Evolutionary conservation across 2,888 invertebrate genomes (phyloP).

Genomic region (Scaptodrosophila latifasciaeformis): DNA sequence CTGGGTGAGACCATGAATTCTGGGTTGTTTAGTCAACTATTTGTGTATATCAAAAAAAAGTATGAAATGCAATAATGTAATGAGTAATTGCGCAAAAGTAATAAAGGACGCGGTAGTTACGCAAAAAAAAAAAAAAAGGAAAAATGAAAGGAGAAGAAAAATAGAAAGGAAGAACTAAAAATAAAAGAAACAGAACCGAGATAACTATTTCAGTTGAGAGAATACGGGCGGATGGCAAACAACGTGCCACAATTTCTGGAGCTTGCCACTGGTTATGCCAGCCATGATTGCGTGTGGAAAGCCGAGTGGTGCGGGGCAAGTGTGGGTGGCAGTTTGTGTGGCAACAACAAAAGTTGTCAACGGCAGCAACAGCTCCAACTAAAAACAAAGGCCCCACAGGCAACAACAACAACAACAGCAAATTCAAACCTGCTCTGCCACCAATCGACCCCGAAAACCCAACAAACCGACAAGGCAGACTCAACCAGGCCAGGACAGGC

Average conservation of each 20-base stretch:
- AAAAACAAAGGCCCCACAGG: background rate
- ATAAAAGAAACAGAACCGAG: conserved; percentile 1
- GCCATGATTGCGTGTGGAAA: conserved; percentile 9
- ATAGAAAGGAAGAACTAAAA: background rate
- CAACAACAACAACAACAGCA: conserved; percentile 17
- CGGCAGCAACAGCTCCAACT: conserved; percentile 43
- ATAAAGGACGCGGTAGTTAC: conserved; percentile 58
- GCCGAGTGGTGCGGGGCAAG: conserved; percentile 3
- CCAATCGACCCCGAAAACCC: background rate
- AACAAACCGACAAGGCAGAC: background rate
- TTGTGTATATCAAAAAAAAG: conserved; percentile 57
- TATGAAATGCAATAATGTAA: conserved; percentile 69
- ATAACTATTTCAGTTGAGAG: too few relatives aligned
- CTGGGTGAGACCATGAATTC: background rate
- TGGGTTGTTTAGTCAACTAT: conserved; percentile 45
- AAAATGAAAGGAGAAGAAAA: conserved; percentile 10
- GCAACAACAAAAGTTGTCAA: conserved; percentile 61
- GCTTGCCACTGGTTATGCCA: conserved; percentile 46
- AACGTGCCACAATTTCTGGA: conserved; percentile 11
- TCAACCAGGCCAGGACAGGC: conserved; percentile 2
- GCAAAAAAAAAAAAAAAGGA: conserved; percentile 40
- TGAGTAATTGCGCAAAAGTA: conserved; percentile 69
- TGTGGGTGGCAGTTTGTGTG: conserved; percentile 7
- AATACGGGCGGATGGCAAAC: too few relatives aligned
- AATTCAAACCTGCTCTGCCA: too few relatives aligned